Evolutionary conservation across 2,888 invertebrate genomes (phyloP).

Genomic region (Cantharis flavilabris): DNA sequence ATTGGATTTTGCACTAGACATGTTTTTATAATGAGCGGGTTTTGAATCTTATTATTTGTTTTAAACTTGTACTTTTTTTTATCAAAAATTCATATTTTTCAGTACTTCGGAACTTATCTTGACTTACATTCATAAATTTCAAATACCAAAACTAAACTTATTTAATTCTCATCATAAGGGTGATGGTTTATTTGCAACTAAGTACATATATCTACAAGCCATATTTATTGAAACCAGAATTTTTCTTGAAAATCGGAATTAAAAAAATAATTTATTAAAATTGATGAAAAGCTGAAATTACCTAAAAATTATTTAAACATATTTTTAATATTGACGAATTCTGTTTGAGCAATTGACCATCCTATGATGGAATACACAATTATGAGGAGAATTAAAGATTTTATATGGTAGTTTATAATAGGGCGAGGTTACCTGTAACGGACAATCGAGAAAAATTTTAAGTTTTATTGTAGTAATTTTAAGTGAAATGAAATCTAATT

Average conservation of each 20-base stretch:
- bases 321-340: neutral
- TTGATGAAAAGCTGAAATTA: no score
- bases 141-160: neutral
- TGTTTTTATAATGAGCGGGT: neutral
- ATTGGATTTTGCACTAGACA: neutral
- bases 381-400: neutral
- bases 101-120: neutral
- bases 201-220: no score
- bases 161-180: neutral
- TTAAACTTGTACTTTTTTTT: neutral
- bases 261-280: no score
- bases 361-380: neutral
- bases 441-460: no score
- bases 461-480: no score
- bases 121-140: neutral
- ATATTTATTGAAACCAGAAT: no score
- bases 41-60: neutral
- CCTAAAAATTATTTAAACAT: neutral
- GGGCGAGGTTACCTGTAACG: neutral
- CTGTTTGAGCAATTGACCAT: neutral
- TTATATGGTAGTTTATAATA: neutral
- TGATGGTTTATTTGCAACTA: no score
- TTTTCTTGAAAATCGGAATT: no score
- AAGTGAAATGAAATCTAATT: neutral
- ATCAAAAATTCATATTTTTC: neutral